Base-by-base conservation (phyloP, 1,140 invertebrate species). In the Orussus abietinus region DNA sequence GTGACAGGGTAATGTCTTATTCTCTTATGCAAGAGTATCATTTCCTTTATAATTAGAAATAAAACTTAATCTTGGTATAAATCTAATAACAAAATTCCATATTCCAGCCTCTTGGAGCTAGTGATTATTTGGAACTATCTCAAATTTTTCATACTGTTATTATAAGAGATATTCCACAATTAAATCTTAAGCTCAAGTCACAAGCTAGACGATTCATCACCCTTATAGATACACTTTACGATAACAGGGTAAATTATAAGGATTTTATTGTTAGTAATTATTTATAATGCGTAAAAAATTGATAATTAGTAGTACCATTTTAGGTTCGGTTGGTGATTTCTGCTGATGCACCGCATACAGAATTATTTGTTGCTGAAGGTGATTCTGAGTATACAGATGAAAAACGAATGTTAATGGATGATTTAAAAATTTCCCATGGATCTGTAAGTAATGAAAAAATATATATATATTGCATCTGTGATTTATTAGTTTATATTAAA, bases 181-280 rank as follows among this genome's bases (percentile, higher is more conserved):
- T 98, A 51, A 88, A 84, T 56, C 68, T 86, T 11, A 78, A 80
- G 52, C 71, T 82, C 18, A 86, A 88, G 62, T 90, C 89, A 11
- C 88, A 92, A 72, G 83, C 91, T 34, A 80, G 95, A 60, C 75
- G 96, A 53, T 98, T 99, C 68, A 98, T 98, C 41, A 97, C 92
- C 3, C 75, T 99, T 0, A 95, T 99, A 56, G 96, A 99, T 64
- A 96, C 93, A 1, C 75, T 99, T 1, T 99, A 99, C 71, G 96
- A 99, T 67, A 89, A 94, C 58, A 86, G 83, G 75, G 90, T 94
- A 40, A 61, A 14, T 22, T 39, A 21, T 42, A 37, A 28, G 20
- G 7, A 51, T 54, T 25, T 22, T 20, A 29, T 20, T 30, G 20
- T 46, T 37, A 43, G 41, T n/a, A 42, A 31, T 43, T 45, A 45